Percentiles rank a stretch among this genome's conserved stretches.
These are phyloP conservation scores for Rotaria magnacalcarata DNA, from an alignment of 2,888 invertebrate species.

Conservation along the genomic window DNA sequence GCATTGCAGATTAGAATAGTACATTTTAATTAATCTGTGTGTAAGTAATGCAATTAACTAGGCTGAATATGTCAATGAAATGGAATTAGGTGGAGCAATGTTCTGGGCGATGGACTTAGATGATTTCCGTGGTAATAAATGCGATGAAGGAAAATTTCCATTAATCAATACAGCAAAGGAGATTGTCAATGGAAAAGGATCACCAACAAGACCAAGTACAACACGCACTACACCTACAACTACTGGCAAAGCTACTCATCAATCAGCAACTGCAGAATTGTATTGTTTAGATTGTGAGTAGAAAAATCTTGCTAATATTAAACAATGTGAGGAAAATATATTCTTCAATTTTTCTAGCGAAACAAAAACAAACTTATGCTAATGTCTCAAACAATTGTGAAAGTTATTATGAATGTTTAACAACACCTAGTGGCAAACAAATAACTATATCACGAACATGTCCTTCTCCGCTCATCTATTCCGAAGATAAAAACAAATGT, in stretches of 20 bases:
- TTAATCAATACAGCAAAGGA: neutral
- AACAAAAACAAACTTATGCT: constrained; percentile 27
- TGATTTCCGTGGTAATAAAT: neutral
- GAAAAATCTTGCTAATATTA: too few species aligned
- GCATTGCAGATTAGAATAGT: too few species aligned
- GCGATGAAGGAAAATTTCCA: neutral
- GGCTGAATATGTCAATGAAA: constrained; percentile 4
- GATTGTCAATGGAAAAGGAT: neutral
- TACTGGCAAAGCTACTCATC: neutral
- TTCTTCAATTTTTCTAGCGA: neutral
- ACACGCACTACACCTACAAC: neutral
- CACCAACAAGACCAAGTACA: neutral
- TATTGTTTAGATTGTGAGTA: neutral
- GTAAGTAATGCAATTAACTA: neutral
- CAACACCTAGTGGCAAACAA: constrained; percentile 25
- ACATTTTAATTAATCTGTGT: too few species aligned
- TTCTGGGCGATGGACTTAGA: neutral
- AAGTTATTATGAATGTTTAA: constrained; percentile 42
- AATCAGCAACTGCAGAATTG: neutral
- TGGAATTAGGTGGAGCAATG: neutral
- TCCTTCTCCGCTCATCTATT: neutral
- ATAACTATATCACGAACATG: neutral
- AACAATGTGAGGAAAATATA: too few species aligned
- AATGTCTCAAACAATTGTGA: constrained; percentile 35
- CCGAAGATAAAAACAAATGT: constrained; percentile 9